Evolutionary conservation across 2,888 invertebrate genomes (phyloP), one percentile per base, ranked within the genome.

Genomic region (Camponotus fellah): DNA sequence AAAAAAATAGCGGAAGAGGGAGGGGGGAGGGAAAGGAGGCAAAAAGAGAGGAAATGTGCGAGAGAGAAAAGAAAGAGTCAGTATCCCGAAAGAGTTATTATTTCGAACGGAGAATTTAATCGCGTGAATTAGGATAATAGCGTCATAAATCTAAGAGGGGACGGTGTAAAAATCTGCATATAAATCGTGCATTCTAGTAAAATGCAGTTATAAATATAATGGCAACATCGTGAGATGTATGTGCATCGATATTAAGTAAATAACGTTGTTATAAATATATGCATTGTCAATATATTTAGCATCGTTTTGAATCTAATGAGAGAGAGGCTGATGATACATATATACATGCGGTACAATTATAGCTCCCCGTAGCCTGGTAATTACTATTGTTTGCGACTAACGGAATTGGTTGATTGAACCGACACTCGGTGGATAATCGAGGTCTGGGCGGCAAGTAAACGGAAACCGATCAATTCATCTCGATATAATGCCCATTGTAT

Each of bases 401-500:
- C 69, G 34, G 64, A 72, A 83, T 65, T 85, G 76, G 71, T 43
- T 82, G 65, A 85, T 82, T 62, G 40, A 85, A 46, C 53, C 8
- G 37, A 49, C 37, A 53, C 37, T 56, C 26, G 32, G 17, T 14
- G 65, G 68, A 56, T 77, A 68, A 77, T 68, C 53, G 69, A 68
- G 40, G 53, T 56, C 56, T n/a, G 40, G 40, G 40, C 56, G 40
- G 5, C 69, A 77, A 77, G 56, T 68, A 68, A 56, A 26, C 68
- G 53, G 40, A 77, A 68, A 56, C 69, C 68, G 26, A 77, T 76
- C 76, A 76, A 53, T 53, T 65, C 17, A 17, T 21, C 40, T 49
- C 40, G 40, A 77, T 68, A 66, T 65, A 68, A 77, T 56, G 4
- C 9, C 21, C 40, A 14, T 10, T 77, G 26, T 66, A 37, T 68